These are phyloP conservation scores for Hoplostethus mediterraneus DNA, from an alignment of 2,797 vertebrate species.

Conservation along the genomic window DNA sequence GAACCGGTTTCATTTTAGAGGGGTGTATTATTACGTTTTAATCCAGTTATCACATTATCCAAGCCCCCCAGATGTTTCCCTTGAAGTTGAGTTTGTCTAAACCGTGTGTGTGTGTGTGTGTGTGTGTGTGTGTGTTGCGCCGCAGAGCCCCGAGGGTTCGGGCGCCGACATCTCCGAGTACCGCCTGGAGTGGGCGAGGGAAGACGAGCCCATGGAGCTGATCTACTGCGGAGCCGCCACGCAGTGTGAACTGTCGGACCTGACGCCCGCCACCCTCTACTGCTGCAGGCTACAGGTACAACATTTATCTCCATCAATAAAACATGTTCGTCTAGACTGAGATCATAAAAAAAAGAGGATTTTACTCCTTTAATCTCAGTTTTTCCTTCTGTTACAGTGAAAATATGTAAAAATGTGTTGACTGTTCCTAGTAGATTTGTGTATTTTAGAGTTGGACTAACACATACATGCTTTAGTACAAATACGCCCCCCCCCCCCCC, in stretches of 20 bases:
- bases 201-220: slow-evolving; percentile 90
- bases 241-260: slow-evolving; percentile 89
- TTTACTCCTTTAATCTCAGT: too few relatives aligned
- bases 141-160: slow-evolving; percentile 92
- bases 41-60: background rate
- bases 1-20: background rate
- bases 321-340: too few relatives aligned
- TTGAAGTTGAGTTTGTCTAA: background rate
- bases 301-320: background rate
- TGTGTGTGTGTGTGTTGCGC: slow-evolving; percentile 4
- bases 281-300: slow-evolving; percentile 96
- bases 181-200: slow-evolving; percentile 94
- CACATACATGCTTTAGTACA: too few relatives aligned
- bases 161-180: slow-evolving; percentile 96
- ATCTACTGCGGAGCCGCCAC: slow-evolving; percentile 90
- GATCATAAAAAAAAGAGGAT: too few relatives aligned
- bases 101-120: background rate
- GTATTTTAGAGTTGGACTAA: too few relatives aligned
- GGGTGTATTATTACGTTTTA: background rate
- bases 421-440: too few relatives aligned
- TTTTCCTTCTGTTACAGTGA: too few relatives aligned
- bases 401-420: too few relatives aligned
- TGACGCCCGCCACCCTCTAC: slow-evolving; percentile 90
- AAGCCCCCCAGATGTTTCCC: slow-evolving; percentile 2
- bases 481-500: too few relatives aligned